Conservation (phyloP, 2,113 vertebrate species). For the Phalacrocorax pelagicus region DNA sequence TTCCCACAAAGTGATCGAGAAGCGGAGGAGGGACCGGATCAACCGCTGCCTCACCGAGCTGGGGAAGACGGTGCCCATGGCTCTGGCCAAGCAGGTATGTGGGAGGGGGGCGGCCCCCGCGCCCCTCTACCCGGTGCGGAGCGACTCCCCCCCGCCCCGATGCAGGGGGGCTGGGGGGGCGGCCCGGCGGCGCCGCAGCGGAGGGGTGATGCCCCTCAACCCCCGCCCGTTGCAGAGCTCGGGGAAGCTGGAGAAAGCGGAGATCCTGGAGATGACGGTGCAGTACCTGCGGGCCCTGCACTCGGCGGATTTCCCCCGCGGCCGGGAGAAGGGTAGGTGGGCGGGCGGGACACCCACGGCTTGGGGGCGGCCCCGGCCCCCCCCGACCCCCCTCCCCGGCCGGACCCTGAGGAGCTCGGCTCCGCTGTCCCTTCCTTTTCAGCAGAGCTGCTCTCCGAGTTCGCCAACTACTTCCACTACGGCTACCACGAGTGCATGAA, state of each 20-base stretch:
- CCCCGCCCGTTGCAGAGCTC: conserved; percentile 80
- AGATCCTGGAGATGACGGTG: conserved; percentile 98
- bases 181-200: background rate
- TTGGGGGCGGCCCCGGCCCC: background rate
- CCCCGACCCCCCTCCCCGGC: too few relatives aligned
- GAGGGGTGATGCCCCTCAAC: background rate
- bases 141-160: background rate
- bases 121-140: background rate
- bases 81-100: conserved; percentile 93
- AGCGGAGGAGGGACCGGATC: conserved; percentile 92
- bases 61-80: conserved; percentile 96
- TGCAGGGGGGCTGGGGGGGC: background rate
- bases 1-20: conserved; percentile 98
- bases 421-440: background rate
- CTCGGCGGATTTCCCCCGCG: conserved; percentile 91
- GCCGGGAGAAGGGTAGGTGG: conserved; percentile 90
- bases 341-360: background rate
- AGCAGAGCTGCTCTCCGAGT: conserved; percentile 93
- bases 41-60: conserved; percentile 94
- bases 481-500: conserved; percentile 99
- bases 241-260: conserved; percentile 96
- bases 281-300: conserved; percentile 94
- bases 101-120: background rate
- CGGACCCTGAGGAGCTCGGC: background rate
- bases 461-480: conserved; percentile 98